Evolutionary conservation across 2,797 vertebrate genomes (phyloP).

Genomic region (Siniperca obscura): DNA sequence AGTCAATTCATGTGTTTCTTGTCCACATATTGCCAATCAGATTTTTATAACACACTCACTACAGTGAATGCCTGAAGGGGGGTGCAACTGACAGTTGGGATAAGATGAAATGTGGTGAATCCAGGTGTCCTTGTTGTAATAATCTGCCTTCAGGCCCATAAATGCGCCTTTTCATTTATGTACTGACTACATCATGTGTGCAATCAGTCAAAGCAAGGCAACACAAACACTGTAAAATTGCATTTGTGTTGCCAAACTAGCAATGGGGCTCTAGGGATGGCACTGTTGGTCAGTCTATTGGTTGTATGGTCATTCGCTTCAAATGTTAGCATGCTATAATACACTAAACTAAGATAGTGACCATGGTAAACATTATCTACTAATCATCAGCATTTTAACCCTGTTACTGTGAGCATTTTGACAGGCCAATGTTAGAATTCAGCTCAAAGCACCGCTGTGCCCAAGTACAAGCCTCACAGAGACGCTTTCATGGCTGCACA

Average conservation of each 20-base stretch:
- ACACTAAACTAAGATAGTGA: neutral
- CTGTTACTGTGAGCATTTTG: neutral
- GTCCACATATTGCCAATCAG: conserved; percentile 1
- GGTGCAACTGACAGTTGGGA: conserved; percentile 8
- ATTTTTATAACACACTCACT: conserved; percentile 1
- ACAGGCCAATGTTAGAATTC: neutral
- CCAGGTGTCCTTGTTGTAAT: conserved; percentile 10
- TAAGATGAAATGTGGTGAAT: conserved; percentile 16
- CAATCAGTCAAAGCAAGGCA: conserved; percentile 20
- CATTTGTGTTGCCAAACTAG: conserved; percentile 1
- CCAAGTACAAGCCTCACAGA: neutral
- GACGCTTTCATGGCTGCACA: neutral
- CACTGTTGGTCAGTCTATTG: neutral
- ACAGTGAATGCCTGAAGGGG: neutral
- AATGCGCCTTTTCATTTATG: neutral
- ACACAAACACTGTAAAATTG: neutral
- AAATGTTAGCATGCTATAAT: neutral
- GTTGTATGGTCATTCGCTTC: neutral
- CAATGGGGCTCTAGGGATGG: no score
- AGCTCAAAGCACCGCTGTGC: neutral
- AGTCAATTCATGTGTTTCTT: conserved; percentile 5
- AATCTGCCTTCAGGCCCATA: conserved; percentile 4
- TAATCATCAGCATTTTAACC: neutral
- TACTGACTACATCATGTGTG: conserved; percentile 4
- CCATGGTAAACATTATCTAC: neutral